phyloP scores from a whole-genome alignment of 2,113 vertebrate genomes.

The Sylvicapra grimmia region DNA sequence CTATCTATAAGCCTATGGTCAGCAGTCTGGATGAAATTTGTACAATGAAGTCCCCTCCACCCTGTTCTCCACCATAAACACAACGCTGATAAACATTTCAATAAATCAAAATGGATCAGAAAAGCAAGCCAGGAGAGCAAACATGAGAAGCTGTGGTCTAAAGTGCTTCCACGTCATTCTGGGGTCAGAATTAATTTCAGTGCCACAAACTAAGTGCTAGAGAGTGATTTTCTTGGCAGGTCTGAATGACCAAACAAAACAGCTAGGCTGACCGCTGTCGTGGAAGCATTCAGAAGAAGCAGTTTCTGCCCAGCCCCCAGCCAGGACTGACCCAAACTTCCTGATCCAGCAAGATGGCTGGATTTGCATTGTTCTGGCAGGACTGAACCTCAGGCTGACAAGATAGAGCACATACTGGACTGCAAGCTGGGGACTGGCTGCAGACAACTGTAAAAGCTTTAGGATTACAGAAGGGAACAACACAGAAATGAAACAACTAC shows the following conservation, averaged over 20 bases:
- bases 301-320: not conserved
- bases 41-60: not conserved
- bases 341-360: not conserved
- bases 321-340: not conserved
- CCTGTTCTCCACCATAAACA: not conserved
- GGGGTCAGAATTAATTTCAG: not conserved
- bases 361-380: not conserved
- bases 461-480: not conserved
- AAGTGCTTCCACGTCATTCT: not conserved
- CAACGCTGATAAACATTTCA: not conserved
- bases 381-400: not conserved
- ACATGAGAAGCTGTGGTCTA: not conserved
- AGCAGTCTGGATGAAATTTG: not conserved
- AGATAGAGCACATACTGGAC: not conserved
- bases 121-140: not conserved
- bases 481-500: not conserved
- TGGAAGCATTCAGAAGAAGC: not conserved
- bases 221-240: not conserved
- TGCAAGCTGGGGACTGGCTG: not conserved
- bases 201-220: not conserved
- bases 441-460: not conserved
- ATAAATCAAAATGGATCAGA: not conserved
- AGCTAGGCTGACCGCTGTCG: not conserved
- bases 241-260: not conserved
- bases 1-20: not conserved